Percentiles rank a stretch among this genome's conserved stretches.
These are phyloP conservation scores for Camptogramma bilineatum DNA, from an alignment of 2,888 invertebrate species.

Conservation along the genomic window DNA sequence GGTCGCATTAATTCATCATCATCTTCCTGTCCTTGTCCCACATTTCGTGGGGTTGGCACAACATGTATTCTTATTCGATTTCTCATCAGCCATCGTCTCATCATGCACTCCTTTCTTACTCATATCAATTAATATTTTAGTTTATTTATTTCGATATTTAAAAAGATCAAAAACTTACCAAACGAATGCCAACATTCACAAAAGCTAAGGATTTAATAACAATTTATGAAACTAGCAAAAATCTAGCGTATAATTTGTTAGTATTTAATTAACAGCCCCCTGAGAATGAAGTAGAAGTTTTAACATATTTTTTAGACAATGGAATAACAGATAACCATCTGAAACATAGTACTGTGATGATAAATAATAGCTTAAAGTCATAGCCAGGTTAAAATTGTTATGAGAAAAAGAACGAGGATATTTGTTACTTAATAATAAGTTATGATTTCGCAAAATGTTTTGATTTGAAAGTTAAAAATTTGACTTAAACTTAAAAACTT, in stretches of 20 bases:
- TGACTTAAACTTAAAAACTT: too few relatives aligned
- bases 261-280: conserved; percentile 13
- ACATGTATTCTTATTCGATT: too few relatives aligned
- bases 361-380: conserved; percentile 24
- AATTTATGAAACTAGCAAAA: neutral
- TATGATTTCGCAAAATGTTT: neutral
- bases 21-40: too few relatives aligned
- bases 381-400: conserved; percentile 20
- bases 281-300: conserved; percentile 19
- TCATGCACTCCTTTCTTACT: too few relatives aligned
- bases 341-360: conserved; percentile 19
- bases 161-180: too few relatives aligned
- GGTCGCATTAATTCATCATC: too few relatives aligned
- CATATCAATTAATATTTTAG: too few relatives aligned
- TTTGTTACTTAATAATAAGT: conserved; percentile 18
- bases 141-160: too few relatives aligned
- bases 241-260: neutral
- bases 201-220: neutral
- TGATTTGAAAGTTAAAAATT: neutral
- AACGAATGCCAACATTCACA: too few relatives aligned
- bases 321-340: conserved; percentile 29
- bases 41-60: too few relatives aligned
- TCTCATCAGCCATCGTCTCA: too few relatives aligned
- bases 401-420: conserved; percentile 28
- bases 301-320: conserved; percentile 24